Conservation (phyloP, 2,888 invertebrate species). For the Caenorhabditis sp. region DNA sequence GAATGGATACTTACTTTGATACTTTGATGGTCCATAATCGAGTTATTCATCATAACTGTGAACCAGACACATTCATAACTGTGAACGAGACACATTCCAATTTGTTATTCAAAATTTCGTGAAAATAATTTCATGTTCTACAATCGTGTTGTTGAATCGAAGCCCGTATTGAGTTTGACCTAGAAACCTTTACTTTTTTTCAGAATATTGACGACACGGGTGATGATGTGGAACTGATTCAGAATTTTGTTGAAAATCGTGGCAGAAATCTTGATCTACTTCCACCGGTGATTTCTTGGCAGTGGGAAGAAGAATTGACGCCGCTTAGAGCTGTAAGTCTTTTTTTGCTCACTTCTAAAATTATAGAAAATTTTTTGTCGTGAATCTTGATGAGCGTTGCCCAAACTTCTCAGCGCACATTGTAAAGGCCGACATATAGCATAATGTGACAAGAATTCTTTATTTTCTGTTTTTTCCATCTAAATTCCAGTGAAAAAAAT, state of each 20-base stretch:
- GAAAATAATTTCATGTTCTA: no score
- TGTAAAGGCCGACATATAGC: constrained; percentile 10
- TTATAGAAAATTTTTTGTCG: not conserved
- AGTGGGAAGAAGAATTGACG: not conserved
- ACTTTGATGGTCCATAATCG: no score
- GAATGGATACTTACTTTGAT: no score
- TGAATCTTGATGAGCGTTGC: constrained; percentile 6
- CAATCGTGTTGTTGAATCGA: no score
- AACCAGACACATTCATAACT: no score
- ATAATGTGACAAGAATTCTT: no score
- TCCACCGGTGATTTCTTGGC: not conserved
- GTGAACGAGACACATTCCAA: no score
- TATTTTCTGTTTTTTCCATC: no score
- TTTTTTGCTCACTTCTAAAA: not conserved
- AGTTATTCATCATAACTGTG: no score
- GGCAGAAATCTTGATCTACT: not conserved
- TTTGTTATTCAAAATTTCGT: no score
- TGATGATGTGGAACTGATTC: not conserved
- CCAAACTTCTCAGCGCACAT: constrained; percentile 2
- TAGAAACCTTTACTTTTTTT: not conserved
- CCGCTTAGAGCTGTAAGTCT: not conserved
- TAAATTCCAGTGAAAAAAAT: not conserved
- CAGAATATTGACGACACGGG: not conserved
- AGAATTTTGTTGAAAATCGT: not conserved
- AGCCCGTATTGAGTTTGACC: no score